phyloP scores from a whole-genome alignment of 2,113 vertebrate species.

The Apus apus region DNA sequence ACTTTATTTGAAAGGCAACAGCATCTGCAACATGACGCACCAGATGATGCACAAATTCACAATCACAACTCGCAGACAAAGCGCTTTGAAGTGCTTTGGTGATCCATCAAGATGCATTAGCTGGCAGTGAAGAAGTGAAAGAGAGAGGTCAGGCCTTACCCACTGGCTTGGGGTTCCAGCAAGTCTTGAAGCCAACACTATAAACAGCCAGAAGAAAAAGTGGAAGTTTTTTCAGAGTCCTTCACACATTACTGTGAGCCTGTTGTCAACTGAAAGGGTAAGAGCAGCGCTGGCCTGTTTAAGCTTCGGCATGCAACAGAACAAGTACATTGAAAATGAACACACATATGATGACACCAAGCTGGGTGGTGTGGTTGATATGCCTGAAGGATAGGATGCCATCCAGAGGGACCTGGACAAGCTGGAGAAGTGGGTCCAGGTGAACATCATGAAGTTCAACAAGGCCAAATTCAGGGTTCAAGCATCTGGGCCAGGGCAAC shows the following conservation, averaged over 20 bases:
- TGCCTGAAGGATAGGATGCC: no score
- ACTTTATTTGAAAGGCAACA: background rate
- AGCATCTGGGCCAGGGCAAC: no score
- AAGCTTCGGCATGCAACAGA: background rate
- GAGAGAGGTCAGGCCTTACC: background rate
- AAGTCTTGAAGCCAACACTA: background rate
- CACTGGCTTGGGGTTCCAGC: background rate
- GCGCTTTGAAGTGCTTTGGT: background rate
- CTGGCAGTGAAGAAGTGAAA: background rate
- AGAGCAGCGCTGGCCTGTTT: background rate
- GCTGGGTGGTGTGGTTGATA: no score
- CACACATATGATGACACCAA: no score
- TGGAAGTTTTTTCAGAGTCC: background rate
- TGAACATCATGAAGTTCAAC: no score
- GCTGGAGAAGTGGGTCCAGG: no score
- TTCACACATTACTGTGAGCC: background rate
- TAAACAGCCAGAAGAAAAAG: background rate
- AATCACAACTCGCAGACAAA: background rate
- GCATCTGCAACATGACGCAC: background rate
- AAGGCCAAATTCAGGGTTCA: no score
- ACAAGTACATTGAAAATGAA: background rate
- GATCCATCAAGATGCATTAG: background rate
- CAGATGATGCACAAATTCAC: background rate
- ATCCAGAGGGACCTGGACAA: no score
- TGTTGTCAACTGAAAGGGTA: background rate